Percentiles rank a stretch among this genome's conserved stretches.
These are phyloP conservation scores for Porites australiensis DNA, from an alignment of 64 coral and sea anemone genomes.

Conservation along the genomic window DNA sequence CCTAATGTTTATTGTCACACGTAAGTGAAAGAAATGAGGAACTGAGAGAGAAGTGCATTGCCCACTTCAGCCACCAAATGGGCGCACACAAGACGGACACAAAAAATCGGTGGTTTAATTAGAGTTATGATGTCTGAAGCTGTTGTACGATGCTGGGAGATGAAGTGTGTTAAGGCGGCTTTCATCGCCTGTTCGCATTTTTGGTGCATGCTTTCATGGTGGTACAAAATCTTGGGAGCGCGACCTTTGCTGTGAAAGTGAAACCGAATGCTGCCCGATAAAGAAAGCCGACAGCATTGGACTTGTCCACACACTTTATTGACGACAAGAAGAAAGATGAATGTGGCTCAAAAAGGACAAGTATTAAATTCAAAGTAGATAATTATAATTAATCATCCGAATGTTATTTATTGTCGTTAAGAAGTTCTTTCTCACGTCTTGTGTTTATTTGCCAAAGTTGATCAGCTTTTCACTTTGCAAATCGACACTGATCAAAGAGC, in stretches of 20 bases:
- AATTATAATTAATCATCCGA: neutral
- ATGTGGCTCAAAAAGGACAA: neutral
- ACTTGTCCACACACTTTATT: neutral
- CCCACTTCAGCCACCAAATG: too few species aligned
- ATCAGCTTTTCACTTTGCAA: slow-evolving; percentile 7
- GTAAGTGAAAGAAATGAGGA: neutral
- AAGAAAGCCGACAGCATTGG: neutral
- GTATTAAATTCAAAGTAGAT: neutral
- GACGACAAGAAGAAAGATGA: neutral
- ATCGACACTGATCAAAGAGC: neutral
- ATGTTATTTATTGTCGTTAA: neutral
- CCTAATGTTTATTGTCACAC: slow-evolving; percentile 24
- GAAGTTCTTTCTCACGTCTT: neutral
- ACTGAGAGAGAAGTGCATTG: neutral
- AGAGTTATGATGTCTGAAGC: neutral
- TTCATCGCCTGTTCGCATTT: slow-evolving; percentile 41
- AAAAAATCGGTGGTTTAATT: neutral
- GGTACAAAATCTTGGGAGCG: slow-evolving; percentile 17
- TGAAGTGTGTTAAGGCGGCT: slow-evolving; percentile 32
- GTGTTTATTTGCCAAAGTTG: slow-evolving; percentile 13
- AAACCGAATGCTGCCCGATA: slow-evolving; percentile 18
- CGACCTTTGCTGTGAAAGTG: slow-evolving; percentile 49
- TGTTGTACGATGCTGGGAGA: slow-evolving; percentile 15
- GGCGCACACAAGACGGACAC: neutral
- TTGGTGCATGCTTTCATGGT: slow-evolving; percentile 48